These are phyloP conservation scores for Hesperia comma DNA, from an alignment of 2,888 invertebrate species.

Conservation along the genomic window DNA sequence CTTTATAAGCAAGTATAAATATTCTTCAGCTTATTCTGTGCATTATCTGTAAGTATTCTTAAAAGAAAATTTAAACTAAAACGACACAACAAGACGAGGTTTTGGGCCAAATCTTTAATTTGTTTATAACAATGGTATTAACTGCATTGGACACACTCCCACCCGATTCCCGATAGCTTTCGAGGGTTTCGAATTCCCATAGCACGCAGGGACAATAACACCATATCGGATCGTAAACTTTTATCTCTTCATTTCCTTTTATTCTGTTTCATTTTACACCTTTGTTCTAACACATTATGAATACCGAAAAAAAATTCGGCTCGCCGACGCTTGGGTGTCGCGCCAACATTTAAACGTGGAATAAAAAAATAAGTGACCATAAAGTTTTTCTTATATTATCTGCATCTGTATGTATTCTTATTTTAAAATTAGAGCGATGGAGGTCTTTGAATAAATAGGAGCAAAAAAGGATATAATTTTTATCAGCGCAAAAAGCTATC, in stretches of 20 bases:
- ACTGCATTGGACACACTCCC: slow-evolving; percentile 23
- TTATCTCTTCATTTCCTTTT: slow-evolving; percentile 72
- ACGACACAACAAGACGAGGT: neutral
- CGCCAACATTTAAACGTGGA: slow-evolving; percentile 15
- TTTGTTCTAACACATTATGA: slow-evolving; percentile 54
- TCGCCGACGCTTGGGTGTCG: slow-evolving; percentile 17
- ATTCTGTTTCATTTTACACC: slow-evolving; percentile 64
- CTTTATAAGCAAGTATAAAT: no score
- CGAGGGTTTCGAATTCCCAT: slow-evolving; percentile 62
- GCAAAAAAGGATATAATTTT: slow-evolving; percentile 21
- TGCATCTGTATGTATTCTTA: slow-evolving; percentile 15
- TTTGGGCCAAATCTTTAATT: neutral
- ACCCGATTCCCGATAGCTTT: slow-evolving; percentile 19
- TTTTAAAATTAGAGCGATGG: neutral
- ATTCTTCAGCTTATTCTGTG: no score
- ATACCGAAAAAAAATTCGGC: slow-evolving; percentile 31
- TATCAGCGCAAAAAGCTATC: slow-evolving; percentile 27
- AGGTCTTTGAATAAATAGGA: slow-evolving; percentile 22
- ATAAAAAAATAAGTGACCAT: slow-evolving; percentile 47
- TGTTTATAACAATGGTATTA: slow-evolving; percentile 26
- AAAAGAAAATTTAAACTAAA: no score
- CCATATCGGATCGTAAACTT: slow-evolving; percentile 75
- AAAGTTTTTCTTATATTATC: slow-evolving; percentile 43
- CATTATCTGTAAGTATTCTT: no score
- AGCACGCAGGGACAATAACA: slow-evolving; percentile 64